Conservation (phyloP, 2,113 vertebrate genomes). For the Sceloporus tristichus region DNA sequence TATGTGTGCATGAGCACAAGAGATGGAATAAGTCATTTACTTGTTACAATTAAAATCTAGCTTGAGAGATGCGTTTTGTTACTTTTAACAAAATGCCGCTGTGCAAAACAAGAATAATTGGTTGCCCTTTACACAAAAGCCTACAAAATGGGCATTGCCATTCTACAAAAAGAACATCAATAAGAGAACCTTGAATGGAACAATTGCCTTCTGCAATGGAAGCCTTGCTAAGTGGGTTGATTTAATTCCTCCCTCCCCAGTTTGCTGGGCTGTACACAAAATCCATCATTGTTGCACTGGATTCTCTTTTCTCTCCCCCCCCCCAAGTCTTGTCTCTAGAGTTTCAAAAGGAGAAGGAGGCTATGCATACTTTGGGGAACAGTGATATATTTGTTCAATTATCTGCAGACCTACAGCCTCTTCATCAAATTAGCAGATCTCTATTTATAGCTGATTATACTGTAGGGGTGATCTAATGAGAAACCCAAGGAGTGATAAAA, state of each 20-base stretch:
- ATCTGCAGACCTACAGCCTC: constrained; percentile 54
- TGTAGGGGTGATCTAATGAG: constrained; percentile 43
- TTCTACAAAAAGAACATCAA: constrained; percentile 47
- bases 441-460: constrained; percentile 60
- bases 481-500: constrained; percentile 55
- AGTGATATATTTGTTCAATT: constrained; percentile 62
- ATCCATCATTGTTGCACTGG: constrained; percentile 45
- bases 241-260: background rate
- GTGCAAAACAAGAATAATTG: constrained; percentile 6
- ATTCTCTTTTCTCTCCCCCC: constrained; percentile 38
- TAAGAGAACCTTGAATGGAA: constrained; percentile 53
- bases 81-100: background rate
- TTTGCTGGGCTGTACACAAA: constrained; percentile 44
- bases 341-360: constrained; percentile 17
- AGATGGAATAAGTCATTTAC: background rate
- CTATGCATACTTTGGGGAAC: constrained; percentile 38
- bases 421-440: constrained; percentile 57
- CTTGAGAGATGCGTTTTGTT: background rate
- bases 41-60: background rate
- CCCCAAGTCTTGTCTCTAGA: constrained; percentile 31
- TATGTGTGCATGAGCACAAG: background rate
- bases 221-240: constrained; percentile 2
- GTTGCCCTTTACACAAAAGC: constrained; percentile 46
- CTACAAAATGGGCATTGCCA: constrained; percentile 34
- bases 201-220: constrained; percentile 60